phyloP scores from a whole-genome alignment of 2,797 vertebrate genomes.

The Coracias cyanogaster region DNA sequence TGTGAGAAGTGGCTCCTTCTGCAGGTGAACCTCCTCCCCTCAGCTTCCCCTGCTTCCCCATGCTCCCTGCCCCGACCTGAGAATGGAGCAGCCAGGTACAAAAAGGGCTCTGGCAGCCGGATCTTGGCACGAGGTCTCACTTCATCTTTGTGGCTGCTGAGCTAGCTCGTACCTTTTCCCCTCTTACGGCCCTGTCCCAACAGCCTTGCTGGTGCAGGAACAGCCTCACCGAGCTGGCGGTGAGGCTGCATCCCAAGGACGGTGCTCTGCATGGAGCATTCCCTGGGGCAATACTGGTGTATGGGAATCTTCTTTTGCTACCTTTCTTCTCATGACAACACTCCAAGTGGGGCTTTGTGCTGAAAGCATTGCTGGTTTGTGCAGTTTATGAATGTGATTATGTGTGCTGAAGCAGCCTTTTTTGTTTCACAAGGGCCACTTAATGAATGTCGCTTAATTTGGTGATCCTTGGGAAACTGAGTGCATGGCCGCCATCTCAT shows the following conservation, averaged over 20 bases:
- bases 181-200: neutral
- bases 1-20: neutral
- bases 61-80: neutral
- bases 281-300: neutral
- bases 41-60: neutral
- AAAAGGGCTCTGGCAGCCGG: neutral
- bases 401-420: neutral
- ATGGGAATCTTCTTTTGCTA: neutral
- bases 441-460: conserved; percentile 52
- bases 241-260: neutral
- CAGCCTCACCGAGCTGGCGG: neutral
- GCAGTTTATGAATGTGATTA: neutral
- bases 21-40: neutral
- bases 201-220: neutral
- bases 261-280: neutral
- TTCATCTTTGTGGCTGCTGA: neutral
- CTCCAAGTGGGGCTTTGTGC: conserved; percentile 27
- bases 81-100: neutral
- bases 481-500: neutral
- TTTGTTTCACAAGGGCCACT: conserved; percentile 17
- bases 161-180: neutral
- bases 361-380: conserved; percentile 23
- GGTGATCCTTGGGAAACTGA: neutral
- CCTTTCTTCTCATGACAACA: neutral
- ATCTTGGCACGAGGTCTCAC: neutral